Base-by-base conservation (phyloP, 1,140 invertebrate genomes). In the Listronotus bonariensis region DNA sequence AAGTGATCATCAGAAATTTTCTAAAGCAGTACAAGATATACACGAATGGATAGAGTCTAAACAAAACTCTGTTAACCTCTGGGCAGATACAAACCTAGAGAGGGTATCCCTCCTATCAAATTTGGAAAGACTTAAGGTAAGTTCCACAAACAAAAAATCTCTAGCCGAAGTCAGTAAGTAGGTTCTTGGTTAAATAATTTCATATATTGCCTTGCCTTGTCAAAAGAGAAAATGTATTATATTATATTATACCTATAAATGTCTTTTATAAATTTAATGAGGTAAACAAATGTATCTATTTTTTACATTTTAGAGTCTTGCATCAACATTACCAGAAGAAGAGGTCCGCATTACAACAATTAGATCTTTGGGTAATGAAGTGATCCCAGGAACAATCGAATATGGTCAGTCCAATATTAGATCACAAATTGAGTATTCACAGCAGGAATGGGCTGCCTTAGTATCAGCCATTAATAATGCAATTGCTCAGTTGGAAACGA, bases 41-140 rank as follows among this genome's bases (percentile, higher is more conserved):
- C 88, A 91, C 67, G 93, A 96, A 77, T 97, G 94, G 90, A 82
- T 96, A n/a, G 91, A 93, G 74, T 88, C 90, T 10, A 95, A 94
- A 0, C 87, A 91, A 38, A 92, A 92, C 72, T 92, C 92, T 0
- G 87, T 96, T 0, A 85, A 87, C 65, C 82, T 93, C 18, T 97
- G 93, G 89, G 89, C 90, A 6, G 94, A 97, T 77, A 83, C 87
- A 3, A 91, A 92, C 64, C 81, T 95, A 18, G 95, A 97, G 78
- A 83, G 93, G 71, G 92, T 95, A 11, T 91, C 92, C 0, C 81
- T 98, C 14, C 91, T 93, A 72, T 93, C 92, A 56, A 95, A 97
- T 79, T 82, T 97, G n/a, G 93, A 97, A 76, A 88, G 93, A 70
- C 82, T 95, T 38, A 93, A 92, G 81, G 85, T 86, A 79, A 60